Conservation (phyloP, 2,797 vertebrate species). For the Tapirus indicus region DNA sequence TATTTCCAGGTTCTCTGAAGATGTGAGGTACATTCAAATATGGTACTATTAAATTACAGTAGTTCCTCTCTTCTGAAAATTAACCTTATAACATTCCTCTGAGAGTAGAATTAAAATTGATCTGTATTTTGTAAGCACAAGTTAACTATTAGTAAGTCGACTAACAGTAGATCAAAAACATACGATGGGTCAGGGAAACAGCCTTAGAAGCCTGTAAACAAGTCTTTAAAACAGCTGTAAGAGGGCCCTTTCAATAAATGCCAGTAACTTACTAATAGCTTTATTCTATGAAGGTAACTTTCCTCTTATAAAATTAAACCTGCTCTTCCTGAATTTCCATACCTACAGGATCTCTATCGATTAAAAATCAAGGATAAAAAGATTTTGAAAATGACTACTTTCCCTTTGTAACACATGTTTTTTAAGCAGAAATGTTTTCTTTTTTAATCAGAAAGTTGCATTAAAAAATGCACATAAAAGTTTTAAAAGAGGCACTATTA, state of each 20-base stretch:
- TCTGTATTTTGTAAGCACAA: not conserved
- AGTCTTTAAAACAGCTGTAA: not conserved
- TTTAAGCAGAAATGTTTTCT: conserved; percentile 40
- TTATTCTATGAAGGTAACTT: conserved; percentile 18
- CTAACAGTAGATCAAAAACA: not conserved
- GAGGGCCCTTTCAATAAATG: conserved; percentile 29
- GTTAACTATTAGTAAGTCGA: not conserved
- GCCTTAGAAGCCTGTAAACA: not conserved
- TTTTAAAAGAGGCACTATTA: conserved; percentile 54
- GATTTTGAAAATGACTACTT: not conserved
- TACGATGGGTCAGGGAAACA: not conserved
- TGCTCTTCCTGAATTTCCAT: not conserved
- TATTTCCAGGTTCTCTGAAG: not conserved
- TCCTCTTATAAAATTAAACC: not conserved
- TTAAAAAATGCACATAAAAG: not conserved
- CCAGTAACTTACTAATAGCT: not conserved
- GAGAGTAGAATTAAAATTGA: conserved; percentile 50
- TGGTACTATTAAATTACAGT: not conserved
- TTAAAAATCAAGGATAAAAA: conserved; percentile 59
- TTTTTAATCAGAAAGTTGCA: conserved; percentile 61
- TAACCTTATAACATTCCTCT: not conserved
- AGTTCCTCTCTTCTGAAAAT: not conserved
- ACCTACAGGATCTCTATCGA: not conserved
- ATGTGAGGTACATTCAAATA: not conserved
- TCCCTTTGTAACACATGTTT: conserved; percentile 1